phyloP scores from a whole-genome alignment of 2,888 invertebrate genomes.

The Platerodrilus igneus region DNA sequence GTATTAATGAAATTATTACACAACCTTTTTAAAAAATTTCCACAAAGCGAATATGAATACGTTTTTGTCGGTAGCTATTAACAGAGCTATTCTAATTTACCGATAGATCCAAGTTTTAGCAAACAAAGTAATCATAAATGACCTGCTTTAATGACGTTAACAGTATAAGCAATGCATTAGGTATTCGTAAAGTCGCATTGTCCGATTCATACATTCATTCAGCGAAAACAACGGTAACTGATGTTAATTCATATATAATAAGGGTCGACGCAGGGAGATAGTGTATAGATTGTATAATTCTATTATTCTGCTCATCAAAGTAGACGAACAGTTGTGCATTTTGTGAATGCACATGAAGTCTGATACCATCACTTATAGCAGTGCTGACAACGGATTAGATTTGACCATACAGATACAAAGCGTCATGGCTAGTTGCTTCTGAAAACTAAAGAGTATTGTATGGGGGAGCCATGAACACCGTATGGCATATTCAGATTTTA shows the following conservation, averaged over 20 bases:
- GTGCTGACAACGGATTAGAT: conserved; percentile 19
- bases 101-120: conserved; percentile 39
- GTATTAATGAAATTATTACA: conserved; percentile 19
- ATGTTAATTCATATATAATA: conserved; percentile 39
- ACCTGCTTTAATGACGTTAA: conserved; percentile 37
- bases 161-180: conserved; percentile 36
- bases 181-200: conserved; percentile 31
- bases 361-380: conserved; percentile 26
- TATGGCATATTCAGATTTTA: conserved; percentile 10
- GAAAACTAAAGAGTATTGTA: conserved; percentile 12
- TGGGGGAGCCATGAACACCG: conserved; percentile 11
- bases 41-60: conserved; percentile 15
- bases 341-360: conserved; percentile 23
- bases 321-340: conserved; percentile 41
- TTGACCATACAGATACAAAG: conserved; percentile 16
- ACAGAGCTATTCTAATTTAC: conserved; percentile 32
- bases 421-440: conserved; percentile 17
- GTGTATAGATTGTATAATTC: conserved; percentile 37
- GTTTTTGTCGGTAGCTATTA: conserved; percentile 14
- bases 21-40: conserved; percentile 18
- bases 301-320: conserved; percentile 37
- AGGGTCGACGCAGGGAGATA: conserved; percentile 37
- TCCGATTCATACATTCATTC: conserved; percentile 28
- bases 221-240: conserved; percentile 27
- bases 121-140: conserved; percentile 38